phyloP scores from a whole-genome alignment of 2,888 invertebrate genomes.

The Phortica magna region DNA sequence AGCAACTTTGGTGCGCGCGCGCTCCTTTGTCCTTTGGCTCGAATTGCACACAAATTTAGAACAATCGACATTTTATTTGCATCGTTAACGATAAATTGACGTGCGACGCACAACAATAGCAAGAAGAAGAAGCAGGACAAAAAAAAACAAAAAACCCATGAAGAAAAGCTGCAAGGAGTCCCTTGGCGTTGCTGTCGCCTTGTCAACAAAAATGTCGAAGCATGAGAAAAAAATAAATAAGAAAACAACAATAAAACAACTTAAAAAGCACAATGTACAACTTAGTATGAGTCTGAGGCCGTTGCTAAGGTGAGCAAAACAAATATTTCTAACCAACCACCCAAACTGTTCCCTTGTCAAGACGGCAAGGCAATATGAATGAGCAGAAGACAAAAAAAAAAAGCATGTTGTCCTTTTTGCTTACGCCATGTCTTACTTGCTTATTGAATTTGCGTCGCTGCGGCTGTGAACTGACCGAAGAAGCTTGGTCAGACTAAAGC shows the following conservation, averaged over 20 bases:
- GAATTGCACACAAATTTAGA: constrained; percentile 35
- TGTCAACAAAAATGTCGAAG: background rate
- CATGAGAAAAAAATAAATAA: background rate
- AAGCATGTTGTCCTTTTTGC: constrained; percentile 12
- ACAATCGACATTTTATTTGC: constrained; percentile 44
- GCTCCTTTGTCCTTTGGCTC: background rate
- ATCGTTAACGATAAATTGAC: constrained; percentile 56
- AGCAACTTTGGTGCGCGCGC: background rate
- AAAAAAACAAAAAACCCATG: background rate
- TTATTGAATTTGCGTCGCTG: constrained; percentile 28
- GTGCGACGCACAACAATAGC: constrained; percentile 44
- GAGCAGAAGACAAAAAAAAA: background rate
- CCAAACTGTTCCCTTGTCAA: background rate
- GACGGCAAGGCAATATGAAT: background rate
- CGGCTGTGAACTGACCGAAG: constrained; percentile 13
- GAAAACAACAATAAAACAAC: background rate
- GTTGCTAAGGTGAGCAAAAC: background rate
- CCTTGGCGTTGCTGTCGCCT: constrained; percentile 12
- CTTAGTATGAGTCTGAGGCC: background rate
- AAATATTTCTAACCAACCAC: background rate
- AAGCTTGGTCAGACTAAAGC: background rate
- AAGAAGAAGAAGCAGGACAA: background rate
- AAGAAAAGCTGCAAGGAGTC: constrained; percentile 6
- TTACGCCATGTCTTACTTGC: constrained; percentile 3
- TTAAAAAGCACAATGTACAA: background rate